Evolutionary conservation across 2,888 invertebrate genomes (phyloP).

Genomic region (Cryptocephalus primarius): DNA sequence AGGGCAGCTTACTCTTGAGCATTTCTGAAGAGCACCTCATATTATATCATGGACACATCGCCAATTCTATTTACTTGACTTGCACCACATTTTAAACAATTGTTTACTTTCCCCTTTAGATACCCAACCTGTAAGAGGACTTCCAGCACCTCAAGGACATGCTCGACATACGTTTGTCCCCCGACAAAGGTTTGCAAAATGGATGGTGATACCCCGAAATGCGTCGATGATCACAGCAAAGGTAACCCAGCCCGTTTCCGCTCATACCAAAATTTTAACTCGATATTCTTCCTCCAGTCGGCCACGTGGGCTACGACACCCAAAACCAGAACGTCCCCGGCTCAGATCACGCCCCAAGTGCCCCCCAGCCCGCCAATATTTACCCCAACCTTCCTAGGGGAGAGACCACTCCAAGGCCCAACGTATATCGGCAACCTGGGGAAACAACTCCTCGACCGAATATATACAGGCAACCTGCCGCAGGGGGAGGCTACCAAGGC

Average conservation of each 20-base stretch:
- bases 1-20: too few species aligned
- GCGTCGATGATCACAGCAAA: slow-evolving; percentile 28
- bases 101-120: slow-evolving; percentile 15
- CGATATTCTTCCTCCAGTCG: slow-evolving; percentile 11
- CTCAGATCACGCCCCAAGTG: slow-evolving; percentile 8
- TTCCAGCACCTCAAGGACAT: slow-evolving; percentile 20
- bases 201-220: slow-evolving; percentile 33
- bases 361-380: slow-evolving; percentile 11
- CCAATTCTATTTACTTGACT: too few species aligned
- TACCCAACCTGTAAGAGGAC: slow-evolving; percentile 35
- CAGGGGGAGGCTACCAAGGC: slow-evolving; percentile 18
- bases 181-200: slow-evolving; percentile 33
- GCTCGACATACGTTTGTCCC: slow-evolving; percentile 33
- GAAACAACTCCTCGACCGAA: slow-evolving; percentile 30
- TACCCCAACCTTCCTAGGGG: slow-evolving; percentile 27
- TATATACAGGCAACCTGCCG: slow-evolving; percentile 10
- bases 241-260: slow-evolving; percentile 5
- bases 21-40: too few species aligned
- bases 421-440: slow-evolving; percentile 14
- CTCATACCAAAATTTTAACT: slow-evolving; percentile 15
- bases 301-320: slow-evolving; percentile 23
- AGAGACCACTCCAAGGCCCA: slow-evolving; percentile 29
- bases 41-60: too few species aligned
- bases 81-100: too few species aligned
- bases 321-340: slow-evolving; percentile 11